phyloP scores from a whole-genome alignment of 2,888 invertebrate genomes.

The Apodemia duryi region DNA sequence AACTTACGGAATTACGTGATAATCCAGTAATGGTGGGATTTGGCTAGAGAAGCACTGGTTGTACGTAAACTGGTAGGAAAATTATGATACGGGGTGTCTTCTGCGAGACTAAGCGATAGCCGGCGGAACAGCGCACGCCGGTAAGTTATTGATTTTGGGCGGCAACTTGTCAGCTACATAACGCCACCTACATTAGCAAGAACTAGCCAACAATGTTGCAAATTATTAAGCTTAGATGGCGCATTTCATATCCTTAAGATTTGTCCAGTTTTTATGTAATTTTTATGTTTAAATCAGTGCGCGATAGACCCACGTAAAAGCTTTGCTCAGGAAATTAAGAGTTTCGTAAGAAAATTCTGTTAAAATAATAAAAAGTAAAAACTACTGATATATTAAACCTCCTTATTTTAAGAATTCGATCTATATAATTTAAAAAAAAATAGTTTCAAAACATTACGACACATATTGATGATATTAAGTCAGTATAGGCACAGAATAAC shows the following conservation, averaged over 20 bases:
- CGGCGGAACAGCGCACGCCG: constrained; percentile 10
- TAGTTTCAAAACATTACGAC: background rate
- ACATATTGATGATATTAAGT: too few relatives aligned
- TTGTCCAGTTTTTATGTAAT: background rate
- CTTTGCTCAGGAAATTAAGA: background rate
- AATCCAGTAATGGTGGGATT: constrained; percentile 6
- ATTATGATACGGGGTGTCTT: constrained; percentile 5
- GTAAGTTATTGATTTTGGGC: constrained; percentile 14
- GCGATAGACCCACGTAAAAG: background rate
- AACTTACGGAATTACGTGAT: constrained; percentile 23
- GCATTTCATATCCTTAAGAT: constrained; percentile 23
- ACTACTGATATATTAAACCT: too few relatives aligned
- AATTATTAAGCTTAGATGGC: constrained; percentile 46
- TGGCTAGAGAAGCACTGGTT: constrained; percentile 6
- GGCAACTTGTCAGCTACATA: background rate
- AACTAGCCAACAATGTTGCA: constrained; percentile 5
- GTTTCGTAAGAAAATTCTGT: background rate
- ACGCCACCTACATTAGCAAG: constrained; percentile 1
- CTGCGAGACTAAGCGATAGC: constrained; percentile 3
- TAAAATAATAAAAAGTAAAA: background rate
- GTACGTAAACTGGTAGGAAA: constrained; percentile 8
- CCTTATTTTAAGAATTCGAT: too few relatives aligned
- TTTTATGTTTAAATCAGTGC: background rate
- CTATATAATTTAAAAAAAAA: too few relatives aligned
- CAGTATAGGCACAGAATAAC: too few relatives aligned